Percentiles rank a stretch among this genome's conserved stretches.
Conservation (phyloP, 1,140 invertebrate species). For the Zaprionus gabonicus region DNA sequence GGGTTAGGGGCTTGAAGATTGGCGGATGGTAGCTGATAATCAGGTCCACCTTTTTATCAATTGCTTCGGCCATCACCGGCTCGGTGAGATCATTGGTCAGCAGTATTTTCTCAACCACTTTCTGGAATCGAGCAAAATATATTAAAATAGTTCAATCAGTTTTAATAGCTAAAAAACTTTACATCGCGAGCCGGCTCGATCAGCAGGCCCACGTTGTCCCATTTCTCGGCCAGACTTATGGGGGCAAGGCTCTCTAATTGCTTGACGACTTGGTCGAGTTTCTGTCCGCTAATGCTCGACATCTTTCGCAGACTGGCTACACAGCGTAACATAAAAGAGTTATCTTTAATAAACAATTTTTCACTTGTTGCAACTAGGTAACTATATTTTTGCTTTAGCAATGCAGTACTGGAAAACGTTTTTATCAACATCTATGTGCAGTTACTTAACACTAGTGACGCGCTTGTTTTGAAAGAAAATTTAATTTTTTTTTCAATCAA, state of each 20-base stretch:
- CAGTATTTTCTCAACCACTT: constrained; percentile 88
- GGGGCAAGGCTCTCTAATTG: constrained; percentile 90
- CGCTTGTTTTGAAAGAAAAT: not conserved
- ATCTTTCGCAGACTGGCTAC: constrained; percentile 44
- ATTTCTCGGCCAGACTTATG: constrained; percentile 90
- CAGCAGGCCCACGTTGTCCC: constrained; percentile 98
- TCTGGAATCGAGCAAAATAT: constrained; percentile 44
- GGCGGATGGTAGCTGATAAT: constrained; percentile 98
- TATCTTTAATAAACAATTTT: not conserved
- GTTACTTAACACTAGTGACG: not conserved
- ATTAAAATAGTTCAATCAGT: not conserved
- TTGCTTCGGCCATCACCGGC: constrained; percentile 93
- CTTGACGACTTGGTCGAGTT: constrained; percentile 87
- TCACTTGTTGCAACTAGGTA: not conserved
- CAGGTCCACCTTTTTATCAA: constrained; percentile 88
- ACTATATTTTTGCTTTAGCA: not conserved
- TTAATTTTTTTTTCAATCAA: not conserved
- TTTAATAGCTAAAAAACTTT: not conserved
- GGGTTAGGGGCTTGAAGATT: constrained; percentile 94
- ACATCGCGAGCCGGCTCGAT: constrained; percentile 89
- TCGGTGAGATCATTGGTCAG: constrained; percentile 98
- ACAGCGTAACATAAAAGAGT: constrained; percentile 29
- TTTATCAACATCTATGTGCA: not conserved
- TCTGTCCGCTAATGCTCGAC: constrained; percentile 81
- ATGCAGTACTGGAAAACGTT: constrained; percentile 18